Evolutionary conservation across 2,113 vertebrate species (phyloP).

Genomic region (Platycercus adscitus): DNA sequence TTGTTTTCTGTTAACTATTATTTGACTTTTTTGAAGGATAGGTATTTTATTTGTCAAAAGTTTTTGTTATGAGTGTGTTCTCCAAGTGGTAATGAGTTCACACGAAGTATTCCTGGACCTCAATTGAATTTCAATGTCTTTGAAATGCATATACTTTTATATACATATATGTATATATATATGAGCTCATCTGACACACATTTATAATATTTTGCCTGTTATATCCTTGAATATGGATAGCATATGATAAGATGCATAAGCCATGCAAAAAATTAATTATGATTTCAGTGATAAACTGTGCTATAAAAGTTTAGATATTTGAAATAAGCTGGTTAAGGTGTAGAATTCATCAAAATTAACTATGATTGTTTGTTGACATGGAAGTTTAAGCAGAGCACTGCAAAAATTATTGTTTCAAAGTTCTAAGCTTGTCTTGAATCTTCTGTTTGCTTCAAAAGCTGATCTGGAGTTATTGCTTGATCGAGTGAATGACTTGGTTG

Average conservation of each 20-base stretch:
- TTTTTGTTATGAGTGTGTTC: neutral
- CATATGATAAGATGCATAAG: neutral
- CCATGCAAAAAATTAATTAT: neutral
- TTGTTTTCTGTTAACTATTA: neutral
- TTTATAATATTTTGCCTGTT: neutral
- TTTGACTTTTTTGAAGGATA: neutral
- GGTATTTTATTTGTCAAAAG: neutral
- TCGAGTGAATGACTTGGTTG: conserved; percentile 85
- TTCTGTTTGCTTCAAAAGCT: conserved; percentile 63
- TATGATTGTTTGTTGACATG: neutral
- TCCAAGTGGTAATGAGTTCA: neutral
- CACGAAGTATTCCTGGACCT: neutral
- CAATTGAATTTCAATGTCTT: neutral
- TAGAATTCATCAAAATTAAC: neutral
- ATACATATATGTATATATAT: neutral
- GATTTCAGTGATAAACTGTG: neutral
- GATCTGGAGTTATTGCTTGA: conserved; percentile 87
- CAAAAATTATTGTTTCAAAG: neutral
- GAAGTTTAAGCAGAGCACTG: neutral
- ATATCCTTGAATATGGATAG: neutral
- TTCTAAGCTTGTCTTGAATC: neutral
- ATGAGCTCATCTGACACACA: neutral
- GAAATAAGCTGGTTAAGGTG: neutral
- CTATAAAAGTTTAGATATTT: neutral
- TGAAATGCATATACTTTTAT: neutral